Conservation (phyloP, 2,888 invertebrate genomes). For the Drosophila pseudotakahashii region DNA sequence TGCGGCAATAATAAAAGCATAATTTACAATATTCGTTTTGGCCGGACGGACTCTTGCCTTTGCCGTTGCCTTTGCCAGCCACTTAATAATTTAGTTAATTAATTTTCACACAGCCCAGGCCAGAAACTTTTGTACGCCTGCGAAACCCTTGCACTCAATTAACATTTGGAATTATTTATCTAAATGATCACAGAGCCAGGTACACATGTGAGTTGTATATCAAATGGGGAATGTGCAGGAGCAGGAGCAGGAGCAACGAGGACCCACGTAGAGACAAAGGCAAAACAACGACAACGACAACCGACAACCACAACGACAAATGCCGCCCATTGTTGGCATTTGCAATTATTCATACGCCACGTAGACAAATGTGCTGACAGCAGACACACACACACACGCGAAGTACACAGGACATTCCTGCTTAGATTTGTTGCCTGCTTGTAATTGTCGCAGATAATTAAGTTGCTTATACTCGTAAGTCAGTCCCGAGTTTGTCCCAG, state of each 20-base stretch:
- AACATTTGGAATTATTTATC: conserved; percentile 78
- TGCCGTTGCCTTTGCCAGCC: conserved; percentile 28
- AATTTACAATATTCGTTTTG: conserved; percentile 66
- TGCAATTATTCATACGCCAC: conserved; percentile 79
- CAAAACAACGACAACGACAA: conserved; percentile 5
- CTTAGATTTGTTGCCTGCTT: conserved; percentile 75
- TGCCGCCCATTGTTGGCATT: conserved; percentile 76
- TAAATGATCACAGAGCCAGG: conserved; percentile 59
- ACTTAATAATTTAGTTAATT: conserved; percentile 78
- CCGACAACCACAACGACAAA: conserved; percentile 51
- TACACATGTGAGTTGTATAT: conserved; percentile 42
- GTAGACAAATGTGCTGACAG: conserved; percentile 81
- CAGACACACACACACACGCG: conserved; percentile 16
- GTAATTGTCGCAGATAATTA: conserved; percentile 79
- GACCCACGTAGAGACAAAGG: conserved; percentile 1
- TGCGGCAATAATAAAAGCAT: conserved; percentile 75
- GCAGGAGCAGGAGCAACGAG: conserved; percentile 1
- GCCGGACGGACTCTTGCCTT: neutral
- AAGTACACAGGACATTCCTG: conserved; percentile 63
- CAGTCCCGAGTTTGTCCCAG: conserved; percentile 28
- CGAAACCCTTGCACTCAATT: conserved; percentile 76
- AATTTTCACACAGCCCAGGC: conserved; percentile 63
- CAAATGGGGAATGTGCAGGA: conserved; percentile 37
- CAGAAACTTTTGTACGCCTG: conserved; percentile 56
- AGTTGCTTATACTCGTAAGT: conserved; percentile 67